Percentiles rank a stretch among this genome's conserved stretches.
These are phyloP conservation scores for Ibidorhyncha struthersii DNA, from an alignment of 2,113 vertebrate genomes.

Conservation along the genomic window DNA sequence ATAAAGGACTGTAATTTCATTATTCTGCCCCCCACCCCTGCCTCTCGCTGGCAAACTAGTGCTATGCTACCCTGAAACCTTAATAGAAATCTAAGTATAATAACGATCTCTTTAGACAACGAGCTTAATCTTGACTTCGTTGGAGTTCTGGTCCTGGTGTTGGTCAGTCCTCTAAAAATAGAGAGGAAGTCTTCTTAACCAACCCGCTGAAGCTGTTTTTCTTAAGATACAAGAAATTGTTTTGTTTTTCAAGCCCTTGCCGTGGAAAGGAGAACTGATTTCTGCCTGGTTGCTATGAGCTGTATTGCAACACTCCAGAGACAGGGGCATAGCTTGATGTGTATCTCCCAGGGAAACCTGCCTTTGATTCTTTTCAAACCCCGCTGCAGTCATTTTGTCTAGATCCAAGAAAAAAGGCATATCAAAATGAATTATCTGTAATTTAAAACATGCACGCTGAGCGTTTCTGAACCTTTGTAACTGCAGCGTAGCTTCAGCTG, in stretches of 20 bases:
- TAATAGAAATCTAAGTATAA: background rate
- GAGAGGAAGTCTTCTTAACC: background rate
- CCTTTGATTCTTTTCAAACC: conserved; percentile 11
- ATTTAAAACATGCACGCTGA: conserved; percentile 14
- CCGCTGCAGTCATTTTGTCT: background rate
- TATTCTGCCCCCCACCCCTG: background rate
- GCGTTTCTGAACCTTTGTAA: background rate
- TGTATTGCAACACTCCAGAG: background rate
- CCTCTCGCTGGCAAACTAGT: background rate
- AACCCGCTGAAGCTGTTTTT: background rate
- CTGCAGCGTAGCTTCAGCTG: background rate
- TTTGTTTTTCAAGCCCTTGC: conserved; percentile 13
- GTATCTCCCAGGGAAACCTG: conserved; percentile 50
- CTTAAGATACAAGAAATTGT: background rate
- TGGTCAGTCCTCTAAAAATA: background rate
- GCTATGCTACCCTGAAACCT: background rate
- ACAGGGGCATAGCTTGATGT: background rate
- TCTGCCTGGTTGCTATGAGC: background rate
- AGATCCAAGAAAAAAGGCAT: background rate
- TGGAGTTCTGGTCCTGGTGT: background rate
- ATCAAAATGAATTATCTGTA: conserved; percentile 13
- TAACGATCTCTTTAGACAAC: background rate
- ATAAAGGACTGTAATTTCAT: conserved; percentile 25
- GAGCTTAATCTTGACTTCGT: background rate
- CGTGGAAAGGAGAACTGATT: background rate